Evolutionary conservation across 2,888 invertebrate species (phyloP).

Genomic region (Encarsia formosa): DNA sequence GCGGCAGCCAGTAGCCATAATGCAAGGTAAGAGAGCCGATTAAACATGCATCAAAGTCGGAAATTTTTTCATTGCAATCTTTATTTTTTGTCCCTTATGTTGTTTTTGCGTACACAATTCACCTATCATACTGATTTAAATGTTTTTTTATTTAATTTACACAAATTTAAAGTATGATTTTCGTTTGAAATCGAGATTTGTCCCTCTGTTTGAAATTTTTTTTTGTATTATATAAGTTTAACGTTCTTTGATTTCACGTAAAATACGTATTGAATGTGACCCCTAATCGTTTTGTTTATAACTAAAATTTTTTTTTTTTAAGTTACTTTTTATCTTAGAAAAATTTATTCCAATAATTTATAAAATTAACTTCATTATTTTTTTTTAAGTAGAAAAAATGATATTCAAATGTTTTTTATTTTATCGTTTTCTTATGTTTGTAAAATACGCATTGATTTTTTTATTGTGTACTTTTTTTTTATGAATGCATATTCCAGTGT

Average conservation of each 20-base stretch:
- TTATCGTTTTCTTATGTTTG: constrained; percentile 7
- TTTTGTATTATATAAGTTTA: too few species aligned
- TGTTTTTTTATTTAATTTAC: constrained; percentile 6
- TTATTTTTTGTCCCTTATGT: constrained; percentile 42
- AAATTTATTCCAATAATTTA: too few species aligned
- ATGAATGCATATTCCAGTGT: constrained; percentile 31
- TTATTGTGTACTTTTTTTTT: constrained; percentile 33
- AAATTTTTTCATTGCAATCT: constrained; percentile 48
- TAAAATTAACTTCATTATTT: background rate
- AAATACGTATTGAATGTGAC: too few species aligned
- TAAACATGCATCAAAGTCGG: constrained; percentile 49
- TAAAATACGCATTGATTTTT: constrained; percentile 9
- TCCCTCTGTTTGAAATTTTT: too few species aligned
- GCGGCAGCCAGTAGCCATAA: constrained; percentile 52
- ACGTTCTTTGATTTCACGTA: too few species aligned
- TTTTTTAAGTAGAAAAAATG: constrained; percentile 12
- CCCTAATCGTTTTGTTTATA: too few species aligned
- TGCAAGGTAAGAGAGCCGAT: constrained; percentile 50
- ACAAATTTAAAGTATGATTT: too few species aligned
- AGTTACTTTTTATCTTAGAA: too few species aligned
- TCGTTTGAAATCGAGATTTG: too few species aligned
- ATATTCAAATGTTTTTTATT: constrained; percentile 5
- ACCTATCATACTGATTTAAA: constrained; percentile 28
- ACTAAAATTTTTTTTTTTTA: too few species aligned
- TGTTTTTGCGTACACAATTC: constrained; percentile 32